These are phyloP conservation scores for Monodelphis domestica DNA, from an alignment of 2,797 vertebrate genomes.

Conservation along the genomic window DNA sequence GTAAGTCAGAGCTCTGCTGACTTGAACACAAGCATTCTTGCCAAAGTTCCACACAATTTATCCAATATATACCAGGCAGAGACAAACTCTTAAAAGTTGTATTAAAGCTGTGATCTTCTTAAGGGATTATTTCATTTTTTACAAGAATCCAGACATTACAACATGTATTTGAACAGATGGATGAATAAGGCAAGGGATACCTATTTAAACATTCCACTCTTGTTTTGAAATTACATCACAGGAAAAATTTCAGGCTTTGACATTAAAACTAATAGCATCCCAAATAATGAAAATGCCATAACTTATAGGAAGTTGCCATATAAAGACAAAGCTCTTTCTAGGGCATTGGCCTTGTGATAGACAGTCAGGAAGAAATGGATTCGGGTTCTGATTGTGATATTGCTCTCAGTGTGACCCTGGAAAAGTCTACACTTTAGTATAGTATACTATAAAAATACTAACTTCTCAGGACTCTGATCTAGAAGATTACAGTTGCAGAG, in stretches of 20 bases:
- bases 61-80: neutral
- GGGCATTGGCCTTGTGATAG: neutral
- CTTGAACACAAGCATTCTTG: neutral
- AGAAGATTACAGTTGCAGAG: neutral
- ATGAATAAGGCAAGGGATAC: neutral
- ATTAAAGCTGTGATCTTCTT: neutral
- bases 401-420: neutral
- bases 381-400: neutral
- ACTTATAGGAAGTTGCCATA: neutral
- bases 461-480: neutral
- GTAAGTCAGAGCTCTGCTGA: neutral
- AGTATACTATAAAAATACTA: too few species aligned
- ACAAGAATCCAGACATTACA: constrained; percentile 26
- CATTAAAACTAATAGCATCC: neutral
- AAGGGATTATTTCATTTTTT: neutral
- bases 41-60: neutral
- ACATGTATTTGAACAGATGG: constrained; percentile 1
- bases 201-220: neutral
- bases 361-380: neutral
- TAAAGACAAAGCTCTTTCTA: neutral
- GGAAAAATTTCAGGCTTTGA: neutral
- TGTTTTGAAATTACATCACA: neutral
- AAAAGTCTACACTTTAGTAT: too few species aligned
- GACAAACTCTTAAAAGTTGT: neutral
- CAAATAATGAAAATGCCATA: neutral